Evolutionary conservation across 64 coral and sea anemone species (phyloP), one percentile per base, ranked within the genome.

Genomic region (Montipora capricornis): DNA sequence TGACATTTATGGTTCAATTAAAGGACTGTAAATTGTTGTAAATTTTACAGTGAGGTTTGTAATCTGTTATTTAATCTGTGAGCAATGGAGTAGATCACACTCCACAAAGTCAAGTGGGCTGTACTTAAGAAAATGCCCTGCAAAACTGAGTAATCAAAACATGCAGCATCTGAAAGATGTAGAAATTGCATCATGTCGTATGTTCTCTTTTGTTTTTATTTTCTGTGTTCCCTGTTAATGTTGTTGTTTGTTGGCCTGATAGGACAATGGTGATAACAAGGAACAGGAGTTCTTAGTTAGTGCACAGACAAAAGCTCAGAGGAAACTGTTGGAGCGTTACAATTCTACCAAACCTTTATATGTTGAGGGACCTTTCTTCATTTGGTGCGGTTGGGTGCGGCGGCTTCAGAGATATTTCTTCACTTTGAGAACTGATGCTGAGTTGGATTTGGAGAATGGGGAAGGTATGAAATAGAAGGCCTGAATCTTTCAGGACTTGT

Each of bases 341-440:
- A 90, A 96, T 24, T 83, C 67, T 45, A 44, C 61, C 47, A 94
- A 89, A 13, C 92, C 97, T 68, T 29, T 99, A 6, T 99, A 96
- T 90, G 92, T 99, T 76, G 97, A 99, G 84, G 97, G 97, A 57
- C 94, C 97, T 45, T 93, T 92, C 49, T 91, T 94, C 26, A 78
- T 96, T 46, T 99, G 97, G 97, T n/a, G n/a, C n/a, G n/a, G n/a
- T n/a, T n/a, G n/a, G n/a, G 68, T 99, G 6, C 89, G 95, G 47
- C 77, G 95, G 64, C 73, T 93, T 3, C 83, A 87, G 76, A 94
- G 89, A 69, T 67, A 96, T 74, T 99, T 93, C 83, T 99, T 96
- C 47, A 92, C 88, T 22, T 70, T 99, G 14, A 82, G 95, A 94
- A 90, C 95, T 79, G 91, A 95, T 92, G 77, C 87, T 8, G 95